Conservation (phyloP, 2,888 invertebrate species). For the Junonia oenone region DNA sequence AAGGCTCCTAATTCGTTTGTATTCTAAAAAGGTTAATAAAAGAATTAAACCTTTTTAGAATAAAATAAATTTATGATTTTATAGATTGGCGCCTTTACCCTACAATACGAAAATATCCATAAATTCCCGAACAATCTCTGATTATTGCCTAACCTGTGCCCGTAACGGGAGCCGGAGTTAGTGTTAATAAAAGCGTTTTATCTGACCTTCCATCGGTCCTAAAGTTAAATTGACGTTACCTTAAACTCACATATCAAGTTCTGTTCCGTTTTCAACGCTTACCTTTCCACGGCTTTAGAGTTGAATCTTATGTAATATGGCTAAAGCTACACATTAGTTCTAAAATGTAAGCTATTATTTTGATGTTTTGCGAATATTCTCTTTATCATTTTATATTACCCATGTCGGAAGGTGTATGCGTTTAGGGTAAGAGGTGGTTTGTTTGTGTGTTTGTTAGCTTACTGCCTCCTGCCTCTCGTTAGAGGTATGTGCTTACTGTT, state of each 20-base stretch:
- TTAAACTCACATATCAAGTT: conserved; percentile 31
- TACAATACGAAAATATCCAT: not conserved
- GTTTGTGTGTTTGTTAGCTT: no score
- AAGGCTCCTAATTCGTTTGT: no score
- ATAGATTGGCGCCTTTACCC: no score
- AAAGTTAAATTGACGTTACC: conserved; percentile 37
- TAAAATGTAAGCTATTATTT: not conserved
- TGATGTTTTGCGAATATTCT: not conserved
- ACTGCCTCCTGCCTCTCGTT: no score
- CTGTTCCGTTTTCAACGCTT: conserved; percentile 18
- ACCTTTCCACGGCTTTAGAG: conserved; percentile 4
- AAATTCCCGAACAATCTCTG: not conserved
- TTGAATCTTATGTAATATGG: conserved; percentile 4
- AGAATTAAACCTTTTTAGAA: no score
- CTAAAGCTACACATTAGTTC: not conserved
- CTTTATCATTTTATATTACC: no score
- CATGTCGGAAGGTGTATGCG: no score
- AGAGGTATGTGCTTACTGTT: no score
- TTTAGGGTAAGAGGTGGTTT: no score
- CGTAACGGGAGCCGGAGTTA: conserved; percentile 25
- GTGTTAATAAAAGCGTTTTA: conserved; percentile 34
- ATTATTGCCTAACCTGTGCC: conserved; percentile 2
- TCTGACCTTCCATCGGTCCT: conserved; percentile 33
- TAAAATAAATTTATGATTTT: no score
- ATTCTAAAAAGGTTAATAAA: no score